A percentile compares a stretch with the other conserved stretches of the same genome.
phyloP scores from a whole-genome alignment of 2,113 vertebrate genomes.

The Willisornis vidua region DNA sequence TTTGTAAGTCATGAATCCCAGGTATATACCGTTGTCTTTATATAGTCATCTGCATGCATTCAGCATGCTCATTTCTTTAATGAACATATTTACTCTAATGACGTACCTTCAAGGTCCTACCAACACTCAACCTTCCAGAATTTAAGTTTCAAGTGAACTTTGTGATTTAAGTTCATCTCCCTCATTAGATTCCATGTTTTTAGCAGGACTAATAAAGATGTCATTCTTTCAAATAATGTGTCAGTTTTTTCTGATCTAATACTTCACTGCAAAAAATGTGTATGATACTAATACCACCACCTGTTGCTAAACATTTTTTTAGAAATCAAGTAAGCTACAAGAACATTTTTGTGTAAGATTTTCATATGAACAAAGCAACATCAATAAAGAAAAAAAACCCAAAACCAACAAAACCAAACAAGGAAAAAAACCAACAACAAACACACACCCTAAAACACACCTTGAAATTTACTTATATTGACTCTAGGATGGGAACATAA shows the following conservation, averaged over 20 bases:
- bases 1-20: not conserved
- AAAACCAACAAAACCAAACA: too few species aligned
- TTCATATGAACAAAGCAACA: not conserved
- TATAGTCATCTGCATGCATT: not conserved
- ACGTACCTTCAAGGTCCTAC: not conserved
- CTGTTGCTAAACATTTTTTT: not conserved
- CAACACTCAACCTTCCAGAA: not conserved
- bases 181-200: not conserved
- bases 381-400: not conserved
- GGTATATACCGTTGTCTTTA: not conserved
- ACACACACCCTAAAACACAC: rapidly evolving
- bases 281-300: not conserved
- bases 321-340: not conserved
- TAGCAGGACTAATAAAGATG: not conserved
- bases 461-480: not conserved
- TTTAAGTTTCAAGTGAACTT: not conserved
- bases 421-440: not conserved
- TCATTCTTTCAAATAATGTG: not conserved
- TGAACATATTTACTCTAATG: not conserved
- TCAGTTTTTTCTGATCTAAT: not conserved
- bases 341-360: not conserved
- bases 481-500: not conserved
- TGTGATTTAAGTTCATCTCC: not conserved
- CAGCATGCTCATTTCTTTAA: not conserved
- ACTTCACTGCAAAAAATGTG: not conserved